Base-by-base conservation (phyloP, 1,140 invertebrate species). In the Bombus haemorrhoidalis region DNA sequence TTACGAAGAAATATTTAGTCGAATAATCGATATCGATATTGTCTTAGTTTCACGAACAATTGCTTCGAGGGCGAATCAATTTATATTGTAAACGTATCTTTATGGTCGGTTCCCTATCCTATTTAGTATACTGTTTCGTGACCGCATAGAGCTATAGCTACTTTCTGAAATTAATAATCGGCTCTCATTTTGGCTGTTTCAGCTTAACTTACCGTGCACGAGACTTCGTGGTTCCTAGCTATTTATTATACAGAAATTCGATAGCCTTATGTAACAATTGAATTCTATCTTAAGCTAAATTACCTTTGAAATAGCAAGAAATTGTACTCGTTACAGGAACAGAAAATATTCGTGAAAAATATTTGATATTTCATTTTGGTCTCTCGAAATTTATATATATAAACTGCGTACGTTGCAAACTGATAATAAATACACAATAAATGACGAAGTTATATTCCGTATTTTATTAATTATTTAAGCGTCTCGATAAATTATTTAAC, bases 121-220 rank as follows among this genome's bases (percentile, higher is more conserved):
- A 87, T 90, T 89, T 87, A 87, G 88, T 47, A 85, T 85, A 86
- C 81, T 75, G 79, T 69, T 81, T 76, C 73, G 66, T 79, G 74
- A 85, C 76, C 47, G 43, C 32, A 22, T 64, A 66, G 12, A 59
- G 32, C 59, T 81, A 71, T 64, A 88, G 43, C 78, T 87, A 90
- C 85, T 89, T 80, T 87, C 66, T 53, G 57, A 77, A 85, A 90
- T 90, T 85, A 89, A 69, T 89, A 82, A 89, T 90, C 79, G 78
- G 62, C 39, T 85, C 64, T 79, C 80, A 76, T 77, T 87, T 39
- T 34, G 79, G 69, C 53, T 57, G 64, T 79, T 85, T 75, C 72
- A 77, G 78, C 66, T 64, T 62, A 18, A 59, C 22, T 86, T 73
- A 79, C 47, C 81, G 37, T 37, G 62, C 34, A 53, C 37, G 64